A percentile compares a stretch with the other conserved stretches of the same genome.
These are phyloP conservation scores for Tenthredo distinguenda DNA, from an alignment of 2,888 invertebrate species.

Conservation along the genomic window DNA sequence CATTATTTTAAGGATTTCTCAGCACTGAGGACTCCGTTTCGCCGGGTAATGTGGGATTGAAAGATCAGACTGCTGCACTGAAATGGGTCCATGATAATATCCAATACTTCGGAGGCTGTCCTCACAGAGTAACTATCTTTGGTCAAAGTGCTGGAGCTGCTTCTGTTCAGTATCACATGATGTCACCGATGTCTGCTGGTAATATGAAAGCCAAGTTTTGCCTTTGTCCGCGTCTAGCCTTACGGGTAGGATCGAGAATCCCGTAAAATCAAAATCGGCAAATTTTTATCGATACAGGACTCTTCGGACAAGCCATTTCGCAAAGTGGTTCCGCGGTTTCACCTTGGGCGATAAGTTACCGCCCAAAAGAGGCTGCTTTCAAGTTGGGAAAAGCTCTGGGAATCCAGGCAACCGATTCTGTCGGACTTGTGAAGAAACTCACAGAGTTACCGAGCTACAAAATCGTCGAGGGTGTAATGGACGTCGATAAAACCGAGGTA, in stretches of 20 bases:
- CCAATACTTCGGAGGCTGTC: slow-evolving; percentile 72
- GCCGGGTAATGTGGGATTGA: slow-evolving; percentile 54
- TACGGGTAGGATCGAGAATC: not conserved
- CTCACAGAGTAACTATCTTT: slow-evolving; percentile 70
- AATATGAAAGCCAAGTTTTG: not conserved
- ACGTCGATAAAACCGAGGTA: slow-evolving; percentile 13
- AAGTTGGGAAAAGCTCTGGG: slow-evolving; percentile 71
- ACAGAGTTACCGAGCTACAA: slow-evolving; percentile 4
- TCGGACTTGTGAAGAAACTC: slow-evolving; percentile 64
- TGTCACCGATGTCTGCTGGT: slow-evolving; percentile 38
- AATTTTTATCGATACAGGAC: slow-evolving; percentile 61
- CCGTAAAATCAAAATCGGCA: not conserved
- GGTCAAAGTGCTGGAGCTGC: slow-evolving; percentile 62
- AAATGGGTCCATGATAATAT: slow-evolving; percentile 74
- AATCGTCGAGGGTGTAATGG: slow-evolving; percentile 25
- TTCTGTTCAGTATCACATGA: slow-evolving; percentile 41
- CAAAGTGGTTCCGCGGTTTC: slow-evolving; percentile 70
- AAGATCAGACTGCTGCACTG: slow-evolving; percentile 72
- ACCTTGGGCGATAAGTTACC: slow-evolving; percentile 67
- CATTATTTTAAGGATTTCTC: slow-evolving; percentile 27
- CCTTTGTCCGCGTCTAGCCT: too few relatives aligned
- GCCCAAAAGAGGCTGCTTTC: slow-evolving; percentile 68
- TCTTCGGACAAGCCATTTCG: slow-evolving; percentile 70
- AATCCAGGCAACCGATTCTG: slow-evolving; percentile 68
- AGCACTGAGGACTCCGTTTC: slow-evolving; percentile 38